These are phyloP conservation scores for Suncus etruscus DNA, from an alignment of 2,113 vertebrate genomes.

Conservation along the genomic window DNA sequence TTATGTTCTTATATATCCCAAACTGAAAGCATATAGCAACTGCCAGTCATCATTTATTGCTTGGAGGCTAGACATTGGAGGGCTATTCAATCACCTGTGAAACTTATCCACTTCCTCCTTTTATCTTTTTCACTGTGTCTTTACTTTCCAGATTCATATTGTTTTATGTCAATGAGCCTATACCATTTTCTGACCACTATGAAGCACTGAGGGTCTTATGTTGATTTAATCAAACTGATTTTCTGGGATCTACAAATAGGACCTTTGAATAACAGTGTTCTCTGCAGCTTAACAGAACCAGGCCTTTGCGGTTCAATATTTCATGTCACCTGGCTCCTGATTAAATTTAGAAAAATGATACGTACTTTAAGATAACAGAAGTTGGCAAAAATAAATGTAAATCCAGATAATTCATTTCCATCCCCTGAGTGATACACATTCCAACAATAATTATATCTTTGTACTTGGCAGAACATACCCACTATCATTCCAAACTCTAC, in stretches of 20 bases:
- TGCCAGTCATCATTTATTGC: neutral
- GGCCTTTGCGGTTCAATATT: neutral
- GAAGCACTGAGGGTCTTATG: neutral
- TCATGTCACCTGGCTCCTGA: neutral
- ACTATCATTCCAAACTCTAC: neutral
- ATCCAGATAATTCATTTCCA: neutral
- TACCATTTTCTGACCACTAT: neutral
- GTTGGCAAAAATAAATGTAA: neutral
- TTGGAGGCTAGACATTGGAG: neutral
- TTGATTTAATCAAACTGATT: neutral
- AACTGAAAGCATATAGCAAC: neutral
- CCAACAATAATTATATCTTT: neutral
- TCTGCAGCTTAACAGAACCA: neutral
- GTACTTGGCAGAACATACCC: rapidly evolving
- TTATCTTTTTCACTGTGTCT: neutral
- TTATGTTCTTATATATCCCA: neutral
- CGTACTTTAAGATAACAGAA: neutral
- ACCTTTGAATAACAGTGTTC: neutral
- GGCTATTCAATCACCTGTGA: neutral
- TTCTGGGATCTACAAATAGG: neutral
- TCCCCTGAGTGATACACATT: neutral
- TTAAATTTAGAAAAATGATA: neutral
- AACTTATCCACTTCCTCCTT: neutral
- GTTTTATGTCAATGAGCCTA: neutral
- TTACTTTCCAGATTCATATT: neutral